These are phyloP conservation scores for Cerastis rubricosa DNA, from an alignment of 2,888 invertebrate genomes.

Conservation along the genomic window DNA sequence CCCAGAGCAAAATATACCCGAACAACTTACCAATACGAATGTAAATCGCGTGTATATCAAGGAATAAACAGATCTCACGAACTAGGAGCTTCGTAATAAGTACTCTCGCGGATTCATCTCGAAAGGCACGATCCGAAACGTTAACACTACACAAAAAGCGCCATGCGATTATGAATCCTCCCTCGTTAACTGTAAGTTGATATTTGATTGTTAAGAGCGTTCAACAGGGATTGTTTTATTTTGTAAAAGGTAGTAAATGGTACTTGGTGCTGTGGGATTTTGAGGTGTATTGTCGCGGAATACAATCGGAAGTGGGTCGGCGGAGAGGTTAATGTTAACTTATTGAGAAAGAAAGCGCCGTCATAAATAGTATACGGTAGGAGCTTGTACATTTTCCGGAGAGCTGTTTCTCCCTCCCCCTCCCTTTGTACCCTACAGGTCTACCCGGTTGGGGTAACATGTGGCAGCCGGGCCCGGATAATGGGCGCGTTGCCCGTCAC, in stretches of 20 bases:
- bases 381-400: constrained; percentile 76
- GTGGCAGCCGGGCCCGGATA: constrained; percentile 67
- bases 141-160: constrained; percentile 68
- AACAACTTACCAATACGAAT: constrained; percentile 69
- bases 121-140: constrained; percentile 69
- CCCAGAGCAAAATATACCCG: constrained; percentile 69
- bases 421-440: constrained; percentile 1
- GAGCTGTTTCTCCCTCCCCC: constrained; percentile 26
- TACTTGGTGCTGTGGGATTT: constrained; percentile 60
- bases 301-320: constrained; percentile 66
- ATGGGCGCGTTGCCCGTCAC: constrained; percentile 66
- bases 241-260: constrained; percentile 66
- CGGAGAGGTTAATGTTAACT: constrained; percentile 70
- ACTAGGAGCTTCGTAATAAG: constrained; percentile 71
- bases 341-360: constrained; percentile 73
- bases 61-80: constrained; percentile 62
- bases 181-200: constrained; percentile 68
- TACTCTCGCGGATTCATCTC: constrained; percentile 74
- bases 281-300: constrained; percentile 65
- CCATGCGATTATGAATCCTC: constrained; percentile 77
- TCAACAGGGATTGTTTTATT: constrained; percentile 42
- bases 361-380: constrained; percentile 75
- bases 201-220: constrained; percentile 71
- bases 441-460: constrained; percentile 64
- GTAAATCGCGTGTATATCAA: constrained; percentile 67